Percentiles rank a stretch among this genome's conserved stretches.
Conservation (phyloP, 1,140 invertebrate species). For the Melipona quadrifasciata region DNA sequence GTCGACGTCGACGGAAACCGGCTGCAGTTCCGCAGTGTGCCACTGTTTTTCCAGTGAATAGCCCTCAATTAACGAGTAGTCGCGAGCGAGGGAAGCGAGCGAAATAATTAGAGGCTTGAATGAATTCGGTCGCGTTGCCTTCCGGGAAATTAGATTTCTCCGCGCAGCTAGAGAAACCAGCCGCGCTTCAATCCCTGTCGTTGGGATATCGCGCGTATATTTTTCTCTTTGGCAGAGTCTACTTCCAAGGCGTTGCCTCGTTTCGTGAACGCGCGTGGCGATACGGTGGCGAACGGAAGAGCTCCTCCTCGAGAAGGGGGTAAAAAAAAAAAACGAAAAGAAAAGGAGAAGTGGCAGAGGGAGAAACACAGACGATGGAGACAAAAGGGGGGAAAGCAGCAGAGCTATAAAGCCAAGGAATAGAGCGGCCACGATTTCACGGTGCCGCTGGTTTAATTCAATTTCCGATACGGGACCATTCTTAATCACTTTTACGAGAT, state of each 20-base stretch:
- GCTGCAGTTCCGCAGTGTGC: not conserved
- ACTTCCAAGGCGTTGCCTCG: not conserved
- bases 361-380: not conserved
- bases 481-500: constrained; percentile 40
- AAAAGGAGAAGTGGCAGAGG: not conserved
- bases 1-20: constrained; percentile 18
- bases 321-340: not conserved
- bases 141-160: constrained; percentile 43
- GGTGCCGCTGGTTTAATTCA: constrained; percentile 26
- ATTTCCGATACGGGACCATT: constrained; percentile 41
- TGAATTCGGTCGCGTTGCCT: constrained; percentile 33
- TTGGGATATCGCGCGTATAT: constrained; percentile 23
- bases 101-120: constrained; percentile 44
- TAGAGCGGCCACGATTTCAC: constrained; percentile 9
- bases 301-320: not conserved
- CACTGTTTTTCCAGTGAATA: constrained; percentile 45
- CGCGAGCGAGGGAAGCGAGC: constrained; percentile 22
- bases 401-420: not conserved
- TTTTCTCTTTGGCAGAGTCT: not conserved
- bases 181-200: constrained; percentile 14
- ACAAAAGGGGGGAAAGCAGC: not conserved
- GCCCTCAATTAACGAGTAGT: constrained; percentile 43
- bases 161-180: not conserved
- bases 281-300: not conserved
- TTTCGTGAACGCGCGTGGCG: not conserved